Evolutionary conservation across 2,797 vertebrate genomes (phyloP).

Genomic region (Thaleichthys pacificus): DNA sequence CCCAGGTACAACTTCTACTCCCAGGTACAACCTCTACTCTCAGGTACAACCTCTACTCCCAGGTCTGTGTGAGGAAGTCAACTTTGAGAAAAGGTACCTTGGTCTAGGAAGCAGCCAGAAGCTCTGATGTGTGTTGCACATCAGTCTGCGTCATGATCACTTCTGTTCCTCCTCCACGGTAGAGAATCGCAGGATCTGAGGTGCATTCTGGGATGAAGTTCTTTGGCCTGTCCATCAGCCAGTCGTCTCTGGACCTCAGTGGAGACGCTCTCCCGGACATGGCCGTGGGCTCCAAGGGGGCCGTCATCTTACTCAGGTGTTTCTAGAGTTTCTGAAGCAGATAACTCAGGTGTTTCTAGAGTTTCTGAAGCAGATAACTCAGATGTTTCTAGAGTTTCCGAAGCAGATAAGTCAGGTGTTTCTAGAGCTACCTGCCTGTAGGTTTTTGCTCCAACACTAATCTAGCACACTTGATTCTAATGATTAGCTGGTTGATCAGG

Average conservation of each 20-base stretch:
- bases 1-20: no score
- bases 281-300: slow-evolving; percentile 76
- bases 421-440: background rate
- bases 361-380: no score
- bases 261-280: slow-evolving; percentile 75
- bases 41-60: no score
- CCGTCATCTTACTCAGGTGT: slow-evolving; percentile 79
- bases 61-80: background rate
- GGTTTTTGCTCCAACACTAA: background rate
- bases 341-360: background rate
- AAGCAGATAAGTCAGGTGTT: background rate
- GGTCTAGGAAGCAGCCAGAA: background rate
- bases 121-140: background rate
- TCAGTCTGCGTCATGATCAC: background rate
- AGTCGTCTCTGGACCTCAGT: slow-evolving; percentile 73
- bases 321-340: background rate
- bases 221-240: slow-evolving; percentile 79
- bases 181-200: slow-evolving; percentile 70
- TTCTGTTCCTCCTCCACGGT: background rate
- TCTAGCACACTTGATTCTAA: no score
- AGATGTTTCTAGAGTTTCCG: no score
- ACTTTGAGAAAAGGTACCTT: background rate
- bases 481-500: no score
- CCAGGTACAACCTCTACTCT: no score
- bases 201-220: slow-evolving; percentile 60